These are phyloP conservation scores for Microctonus aethiopoides DNA, from an alignment of 2,888 invertebrate species.

Conservation along the genomic window DNA sequence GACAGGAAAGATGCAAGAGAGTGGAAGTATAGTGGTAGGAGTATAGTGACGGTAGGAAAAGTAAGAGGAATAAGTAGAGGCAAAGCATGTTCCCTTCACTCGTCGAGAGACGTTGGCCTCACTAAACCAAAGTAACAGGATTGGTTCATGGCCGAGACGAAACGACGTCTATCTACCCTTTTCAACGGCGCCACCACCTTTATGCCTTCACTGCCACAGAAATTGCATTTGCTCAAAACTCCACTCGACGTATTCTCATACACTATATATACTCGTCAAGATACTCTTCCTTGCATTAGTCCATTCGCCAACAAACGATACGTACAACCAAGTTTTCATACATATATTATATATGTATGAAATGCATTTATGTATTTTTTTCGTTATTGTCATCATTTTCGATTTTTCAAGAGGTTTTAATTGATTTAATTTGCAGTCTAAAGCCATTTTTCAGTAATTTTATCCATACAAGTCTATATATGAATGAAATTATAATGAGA, in stretches of 20 bases:
- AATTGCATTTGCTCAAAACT: constrained; percentile 30
- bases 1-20: constrained; percentile 14
- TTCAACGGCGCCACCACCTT: constrained; percentile 24
- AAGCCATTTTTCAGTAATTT: background rate
- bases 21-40: constrained; percentile 2
- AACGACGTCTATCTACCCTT: constrained; percentile 29
- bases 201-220: constrained; percentile 15
- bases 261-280: background rate
- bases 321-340: background rate
- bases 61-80: constrained; percentile 9
- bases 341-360: background rate
- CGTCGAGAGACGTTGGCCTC: constrained; percentile 19
- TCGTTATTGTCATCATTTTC: background rate
- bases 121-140: constrained; percentile 17
- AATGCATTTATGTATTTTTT: too few relatives aligned
- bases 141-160: constrained; percentile 30
- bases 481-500: background rate
- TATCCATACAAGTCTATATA: background rate
- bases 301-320: constrained; percentile 23
- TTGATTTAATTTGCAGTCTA: too few relatives aligned
- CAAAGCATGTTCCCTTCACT: constrained; percentile 24
- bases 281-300: constrained; percentile 11
- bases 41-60: background rate
- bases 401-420: too few relatives aligned
- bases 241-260: constrained; percentile 12